Evolutionary conservation across 2,113 vertebrate genomes (phyloP).

Genomic region (Mesoclemmys tuberculata): DNA sequence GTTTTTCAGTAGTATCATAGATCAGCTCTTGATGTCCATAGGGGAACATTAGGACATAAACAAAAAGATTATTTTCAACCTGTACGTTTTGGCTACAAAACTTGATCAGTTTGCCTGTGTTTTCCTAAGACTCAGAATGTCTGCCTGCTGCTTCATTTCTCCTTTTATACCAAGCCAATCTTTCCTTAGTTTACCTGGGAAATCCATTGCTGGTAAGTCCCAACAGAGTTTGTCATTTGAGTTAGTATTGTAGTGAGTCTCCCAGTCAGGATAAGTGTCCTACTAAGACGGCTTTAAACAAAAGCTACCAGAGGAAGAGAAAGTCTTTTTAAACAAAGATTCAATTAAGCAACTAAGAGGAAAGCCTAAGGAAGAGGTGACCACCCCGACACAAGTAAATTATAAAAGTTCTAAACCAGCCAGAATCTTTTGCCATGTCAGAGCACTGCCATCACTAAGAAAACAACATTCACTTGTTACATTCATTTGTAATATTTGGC

Average conservation of each 20-base stretch:
- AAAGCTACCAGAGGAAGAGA: neutral
- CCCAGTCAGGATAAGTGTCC: neutral
- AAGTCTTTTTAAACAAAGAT: neutral
- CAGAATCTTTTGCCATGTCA: neutral
- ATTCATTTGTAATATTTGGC: neutral
- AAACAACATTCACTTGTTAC: accelerated
- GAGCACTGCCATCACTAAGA: accelerated
- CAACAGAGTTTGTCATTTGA: neutral
- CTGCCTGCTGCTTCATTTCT: accelerated
- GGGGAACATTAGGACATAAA: neutral
- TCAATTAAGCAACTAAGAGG: neutral
- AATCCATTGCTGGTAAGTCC: too few relatives aligned
- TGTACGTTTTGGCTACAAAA: neutral
- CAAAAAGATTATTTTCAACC: neutral
- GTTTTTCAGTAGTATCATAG: neutral
- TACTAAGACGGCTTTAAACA: neutral
- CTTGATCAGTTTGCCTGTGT: neutral
- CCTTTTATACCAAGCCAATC: neutral
- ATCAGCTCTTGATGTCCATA: accelerated
- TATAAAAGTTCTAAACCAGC: neutral
- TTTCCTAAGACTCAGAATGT: accelerated
- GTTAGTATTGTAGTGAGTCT: neutral
- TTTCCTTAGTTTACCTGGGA: neutral
- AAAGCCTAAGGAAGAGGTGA: neutral
- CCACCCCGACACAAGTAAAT: too few relatives aligned